A percentile compares a stretch with the other conserved stretches of the same genome.
phyloP scores from a whole-genome alignment of 1,140 invertebrate species.

The Reticulitermes speratus region DNA sequence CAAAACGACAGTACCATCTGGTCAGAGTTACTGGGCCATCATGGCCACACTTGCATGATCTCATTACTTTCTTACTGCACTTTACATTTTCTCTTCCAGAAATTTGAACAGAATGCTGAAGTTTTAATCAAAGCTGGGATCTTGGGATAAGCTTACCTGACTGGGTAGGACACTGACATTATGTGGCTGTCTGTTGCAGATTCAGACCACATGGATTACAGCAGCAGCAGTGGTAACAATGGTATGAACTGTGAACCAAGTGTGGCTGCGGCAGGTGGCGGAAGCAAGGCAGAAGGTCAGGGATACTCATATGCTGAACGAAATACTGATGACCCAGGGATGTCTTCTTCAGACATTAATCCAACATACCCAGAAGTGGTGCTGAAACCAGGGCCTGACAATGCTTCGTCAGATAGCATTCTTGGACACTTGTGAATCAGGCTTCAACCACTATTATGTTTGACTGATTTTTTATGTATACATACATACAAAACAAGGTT shows the following conservation, averaged over 20 bases:
- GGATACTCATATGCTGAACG: background rate
- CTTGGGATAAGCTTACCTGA: too few species aligned
- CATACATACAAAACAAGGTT: background rate
- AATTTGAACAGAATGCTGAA: too few species aligned
- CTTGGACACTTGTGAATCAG: slow-evolving; percentile 4
- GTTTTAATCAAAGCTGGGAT: too few species aligned
- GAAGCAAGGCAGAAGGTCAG: background rate
- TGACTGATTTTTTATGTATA: background rate
- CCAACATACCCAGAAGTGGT: background rate
- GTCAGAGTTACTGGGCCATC: too few species aligned
- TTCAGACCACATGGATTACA: slow-evolving; percentile 16
- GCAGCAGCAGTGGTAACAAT: background rate
- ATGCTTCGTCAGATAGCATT: slow-evolving; percentile 1
- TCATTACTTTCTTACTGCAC: too few species aligned
- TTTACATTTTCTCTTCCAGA: too few species aligned
- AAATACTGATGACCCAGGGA: background rate
- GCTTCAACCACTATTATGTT: background rate
- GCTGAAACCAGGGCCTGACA: background rate
- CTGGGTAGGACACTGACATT: too few species aligned
- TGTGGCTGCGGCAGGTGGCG: background rate
- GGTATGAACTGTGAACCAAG: background rate
- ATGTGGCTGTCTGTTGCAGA: slow-evolving; percentile 1
- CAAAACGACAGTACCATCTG: too few species aligned
- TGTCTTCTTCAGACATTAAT: background rate
- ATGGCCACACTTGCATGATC: too few species aligned